Percentiles rank a stretch among this genome's conserved stretches.
Evolutionary conservation across 2,113 vertebrate genomes (phyloP).

Genomic region (Amia ocellicauda): DNA sequence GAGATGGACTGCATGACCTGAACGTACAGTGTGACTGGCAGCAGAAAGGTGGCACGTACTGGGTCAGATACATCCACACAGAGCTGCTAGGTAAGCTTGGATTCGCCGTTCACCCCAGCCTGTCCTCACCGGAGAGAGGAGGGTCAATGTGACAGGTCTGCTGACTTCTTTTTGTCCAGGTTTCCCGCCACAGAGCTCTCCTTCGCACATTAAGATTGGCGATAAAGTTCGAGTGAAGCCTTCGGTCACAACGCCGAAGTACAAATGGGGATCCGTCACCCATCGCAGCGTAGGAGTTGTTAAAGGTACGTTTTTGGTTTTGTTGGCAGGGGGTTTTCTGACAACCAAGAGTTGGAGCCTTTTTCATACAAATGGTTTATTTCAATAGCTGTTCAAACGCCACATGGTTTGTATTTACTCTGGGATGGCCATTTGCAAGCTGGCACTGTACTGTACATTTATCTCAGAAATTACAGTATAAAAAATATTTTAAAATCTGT

Average conservation of each 20-base stretch:
- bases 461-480: too few species aligned
- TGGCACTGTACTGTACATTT: too few species aligned
- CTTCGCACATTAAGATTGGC: slow-evolving; percentile 95
- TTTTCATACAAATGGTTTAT: neutral
- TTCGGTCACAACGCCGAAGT: slow-evolving; percentile 90
- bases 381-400: neutral
- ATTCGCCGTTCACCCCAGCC: slow-evolving; percentile 5
- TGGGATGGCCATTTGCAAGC: too few species aligned
- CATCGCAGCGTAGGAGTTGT: slow-evolving; percentile 94
- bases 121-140: too few species aligned
- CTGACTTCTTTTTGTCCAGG: slow-evolving; percentile 53
- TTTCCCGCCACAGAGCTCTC: slow-evolving; percentile 91
- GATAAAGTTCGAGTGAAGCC: slow-evolving; percentile 96
- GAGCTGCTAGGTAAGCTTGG: slow-evolving; percentile 81
- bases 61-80: slow-evolving; percentile 97
- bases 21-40: slow-evolving; percentile 99
- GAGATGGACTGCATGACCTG: slow-evolving; percentile 92
- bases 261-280: slow-evolving; percentile 98
- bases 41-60: slow-evolving; percentile 96
- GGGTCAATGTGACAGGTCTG: neutral
- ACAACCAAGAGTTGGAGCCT: too few species aligned
- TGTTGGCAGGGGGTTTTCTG: neutral
- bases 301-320: slow-evolving; percentile 72
- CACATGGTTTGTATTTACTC: too few species aligned
- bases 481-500: too few species aligned